These are phyloP conservation scores for Emesis furor DNA, from an alignment of 2,888 invertebrate species.

Conservation along the genomic window DNA sequence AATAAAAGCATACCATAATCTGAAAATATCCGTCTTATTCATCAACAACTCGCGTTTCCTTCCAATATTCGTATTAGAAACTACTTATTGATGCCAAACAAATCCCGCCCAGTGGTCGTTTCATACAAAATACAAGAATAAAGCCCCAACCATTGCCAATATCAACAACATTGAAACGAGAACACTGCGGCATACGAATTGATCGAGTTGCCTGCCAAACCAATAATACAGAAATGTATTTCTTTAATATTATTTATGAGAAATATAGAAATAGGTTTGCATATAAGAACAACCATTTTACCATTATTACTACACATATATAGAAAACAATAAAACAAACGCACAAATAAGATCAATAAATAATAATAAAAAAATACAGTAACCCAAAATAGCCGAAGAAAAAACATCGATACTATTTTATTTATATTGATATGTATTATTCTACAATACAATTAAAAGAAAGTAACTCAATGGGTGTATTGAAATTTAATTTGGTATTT, in stretches of 20 bases:
- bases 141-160: conserved; percentile 52
- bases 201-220: not conserved
- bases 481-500: no score
- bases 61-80: conserved; percentile 19
- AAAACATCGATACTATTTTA: no score
- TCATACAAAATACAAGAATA: conserved; percentile 21
- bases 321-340: no score
- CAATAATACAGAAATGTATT: conserved; percentile 2
- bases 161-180: conserved; percentile 48
- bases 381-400: no score
- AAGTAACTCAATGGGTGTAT: no score
- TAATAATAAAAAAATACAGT: no score
- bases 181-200: conserved; percentile 6
- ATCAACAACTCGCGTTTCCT: not conserved
- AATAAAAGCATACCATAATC: not conserved
- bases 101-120: conserved; percentile 5
- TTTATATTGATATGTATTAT: no score
- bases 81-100: conserved; percentile 18
- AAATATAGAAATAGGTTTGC: not conserved
- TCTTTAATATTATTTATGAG: not conserved
- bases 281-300: no score
- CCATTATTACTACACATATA: no score
- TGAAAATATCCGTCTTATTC: conserved; percentile 8
- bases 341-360: no score
- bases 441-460: no score